These are phyloP conservation scores for Aplochiton taeniatus DNA, from an alignment of 2,797 vertebrate genomes.

Conservation along the genomic window DNA sequence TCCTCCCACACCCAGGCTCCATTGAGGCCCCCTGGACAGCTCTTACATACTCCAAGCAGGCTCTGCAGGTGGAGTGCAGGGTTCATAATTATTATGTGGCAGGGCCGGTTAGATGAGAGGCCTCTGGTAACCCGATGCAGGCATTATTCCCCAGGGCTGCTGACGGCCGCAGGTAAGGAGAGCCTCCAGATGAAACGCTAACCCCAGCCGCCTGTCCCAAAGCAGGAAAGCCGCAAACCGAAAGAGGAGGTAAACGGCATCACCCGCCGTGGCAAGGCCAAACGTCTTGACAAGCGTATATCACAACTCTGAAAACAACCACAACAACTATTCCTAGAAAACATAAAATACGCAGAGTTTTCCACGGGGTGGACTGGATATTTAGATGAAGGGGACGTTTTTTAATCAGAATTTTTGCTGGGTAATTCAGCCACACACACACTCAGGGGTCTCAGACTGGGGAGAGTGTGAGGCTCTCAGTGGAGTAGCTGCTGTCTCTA, in stretches of 20 bases:
- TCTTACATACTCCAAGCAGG: slow-evolving; percentile 32
- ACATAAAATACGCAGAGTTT: too few relatives aligned
- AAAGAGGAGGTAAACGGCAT: slow-evolving; percentile 56
- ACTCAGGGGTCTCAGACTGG: neutral
- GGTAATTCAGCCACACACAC: slow-evolving; percentile 10
- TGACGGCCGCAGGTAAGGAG: slow-evolving; percentile 74
- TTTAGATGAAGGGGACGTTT: neutral
- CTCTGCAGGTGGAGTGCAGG: slow-evolving; percentile 58
- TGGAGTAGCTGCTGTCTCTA: slow-evolving; percentile 27
- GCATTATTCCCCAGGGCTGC: slow-evolving; percentile 61
- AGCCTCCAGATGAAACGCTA: slow-evolving; percentile 70
- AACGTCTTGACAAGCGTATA: neutral
- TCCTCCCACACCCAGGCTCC: slow-evolving; percentile 13
- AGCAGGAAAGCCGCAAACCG: slow-evolving; percentile 64
- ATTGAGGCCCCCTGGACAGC: slow-evolving; percentile 34
- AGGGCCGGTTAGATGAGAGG: slow-evolving; percentile 70
- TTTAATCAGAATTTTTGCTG: neutral
- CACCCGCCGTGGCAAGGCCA: slow-evolving; percentile 5
- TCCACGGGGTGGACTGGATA: neutral
- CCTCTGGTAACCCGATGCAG: slow-evolving; percentile 69
- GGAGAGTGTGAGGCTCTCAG: slow-evolving; percentile 5
- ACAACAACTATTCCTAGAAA: neutral
- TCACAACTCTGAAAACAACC: neutral
- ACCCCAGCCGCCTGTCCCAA: slow-evolving; percentile 39
- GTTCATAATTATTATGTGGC: slow-evolving; percentile 63